Evolutionary conservation across 30 jellyfish, hydroid and myxozoan genomes (phyloP).

Genomic region (Aurelia coerulea): DNA sequence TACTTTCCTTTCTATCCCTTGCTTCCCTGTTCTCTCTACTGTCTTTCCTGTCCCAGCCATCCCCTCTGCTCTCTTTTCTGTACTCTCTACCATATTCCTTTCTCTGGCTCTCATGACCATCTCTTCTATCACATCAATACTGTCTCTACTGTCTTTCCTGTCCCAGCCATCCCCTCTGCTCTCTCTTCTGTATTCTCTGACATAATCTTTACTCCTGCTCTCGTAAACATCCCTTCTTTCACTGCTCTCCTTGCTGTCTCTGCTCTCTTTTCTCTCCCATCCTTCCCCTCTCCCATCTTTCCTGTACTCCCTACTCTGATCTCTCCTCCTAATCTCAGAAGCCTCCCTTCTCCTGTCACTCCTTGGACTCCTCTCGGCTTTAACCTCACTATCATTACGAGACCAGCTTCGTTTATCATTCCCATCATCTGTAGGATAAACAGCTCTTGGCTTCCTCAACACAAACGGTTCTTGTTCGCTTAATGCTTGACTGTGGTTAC

Average conservation of each 20-base stretch:
- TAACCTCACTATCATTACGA: neutral
- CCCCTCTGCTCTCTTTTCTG: neutral
- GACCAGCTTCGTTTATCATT: slow-evolving; percentile 7
- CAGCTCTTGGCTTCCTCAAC: slow-evolving; percentile 66
- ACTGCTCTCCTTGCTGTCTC: neutral
- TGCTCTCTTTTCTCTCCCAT: neutral
- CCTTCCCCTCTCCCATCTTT: neutral
- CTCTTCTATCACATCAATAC: neutral
- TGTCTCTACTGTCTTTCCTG: neutral
- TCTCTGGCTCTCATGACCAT: neutral
- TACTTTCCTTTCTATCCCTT: neutral
- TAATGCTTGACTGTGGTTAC: neutral
- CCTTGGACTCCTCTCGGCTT: neutral
- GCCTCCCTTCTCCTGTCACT: neutral
- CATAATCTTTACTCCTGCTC: neutral
- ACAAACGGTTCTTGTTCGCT: slow-evolving; percentile 13
- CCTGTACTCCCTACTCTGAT: neutral
- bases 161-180: neutral
- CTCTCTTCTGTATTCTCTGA: neutral
- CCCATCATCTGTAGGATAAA: slow-evolving; percentile 66
- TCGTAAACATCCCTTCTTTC: neutral
- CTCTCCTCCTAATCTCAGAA: neutral
- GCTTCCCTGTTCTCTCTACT: neutral
- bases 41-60: neutral
- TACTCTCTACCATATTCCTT: neutral